phyloP scores from a whole-genome alignment of 1,140 invertebrate genomes.

The Macrotrachela quadricornifera region DNA sequence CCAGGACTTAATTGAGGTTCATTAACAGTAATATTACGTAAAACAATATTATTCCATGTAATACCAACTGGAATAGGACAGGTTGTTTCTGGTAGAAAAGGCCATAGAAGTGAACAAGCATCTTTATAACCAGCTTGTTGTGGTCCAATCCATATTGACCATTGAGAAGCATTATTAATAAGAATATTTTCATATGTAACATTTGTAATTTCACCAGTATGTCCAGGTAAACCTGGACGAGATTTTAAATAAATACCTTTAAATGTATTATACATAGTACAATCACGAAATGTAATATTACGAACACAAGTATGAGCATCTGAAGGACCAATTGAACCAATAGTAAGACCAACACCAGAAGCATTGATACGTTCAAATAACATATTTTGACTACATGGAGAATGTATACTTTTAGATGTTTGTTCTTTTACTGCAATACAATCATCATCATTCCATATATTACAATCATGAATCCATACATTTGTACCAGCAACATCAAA shows the following conservation, averaged over 20 bases:
- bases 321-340: background rate
- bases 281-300: slow-evolving; percentile 1
- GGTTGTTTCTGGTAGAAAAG: background rate
- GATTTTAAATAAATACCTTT: slow-evolving; percentile 5
- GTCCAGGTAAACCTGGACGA: background rate
- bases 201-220: background rate
- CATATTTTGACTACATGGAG: slow-evolving; percentile 1
- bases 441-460: background rate
- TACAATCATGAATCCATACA: background rate
- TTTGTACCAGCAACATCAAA: slow-evolving; percentile 1
- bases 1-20: background rate
- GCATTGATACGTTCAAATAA: background rate
- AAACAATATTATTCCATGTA: background rate
- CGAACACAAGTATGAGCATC: background rate
- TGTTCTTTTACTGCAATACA: background rate
- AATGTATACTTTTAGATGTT: background rate
- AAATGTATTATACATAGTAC: background rate
- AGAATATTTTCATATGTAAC: slow-evolving; percentile 2
- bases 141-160: slow-evolving; percentile 3
- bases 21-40: slow-evolving; percentile 1
- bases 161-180: background rate
- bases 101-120: slow-evolving; percentile 4
- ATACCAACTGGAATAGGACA: background rate
- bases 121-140: background rate
- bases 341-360: slow-evolving; percentile 4